A percentile compares a stretch with the other conserved stretches of the same genome.
Evolutionary conservation across 64 coral and sea anemone genomes (phyloP).

Genomic region (Montipora efflorescens): DNA sequence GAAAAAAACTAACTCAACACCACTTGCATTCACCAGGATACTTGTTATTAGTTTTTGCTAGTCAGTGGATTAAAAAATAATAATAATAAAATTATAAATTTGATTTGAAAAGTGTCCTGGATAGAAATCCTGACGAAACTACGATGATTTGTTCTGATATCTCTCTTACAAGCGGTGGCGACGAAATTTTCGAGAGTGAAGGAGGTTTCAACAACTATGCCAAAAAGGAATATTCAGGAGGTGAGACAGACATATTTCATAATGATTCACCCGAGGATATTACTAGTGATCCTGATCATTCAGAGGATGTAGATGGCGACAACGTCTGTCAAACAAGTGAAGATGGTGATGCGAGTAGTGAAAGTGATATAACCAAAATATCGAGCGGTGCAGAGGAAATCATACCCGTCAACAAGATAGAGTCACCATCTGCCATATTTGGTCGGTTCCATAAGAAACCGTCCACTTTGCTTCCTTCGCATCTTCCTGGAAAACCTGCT

Average conservation of each 20-base stretch:
- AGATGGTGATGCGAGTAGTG: background rate
- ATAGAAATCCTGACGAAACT: background rate
- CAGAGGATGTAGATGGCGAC: conserved; percentile 15
- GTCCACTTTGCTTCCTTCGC: background rate
- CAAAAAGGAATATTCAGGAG: background rate
- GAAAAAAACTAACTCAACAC: too few species aligned
- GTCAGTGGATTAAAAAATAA: background rate
- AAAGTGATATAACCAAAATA: conserved; percentile 10
- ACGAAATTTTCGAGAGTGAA: conserved; percentile 7
- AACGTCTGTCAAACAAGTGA: background rate
- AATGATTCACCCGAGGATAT: background rate
- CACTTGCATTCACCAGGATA: too few species aligned
- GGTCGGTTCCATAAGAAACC: conserved; percentile 26
- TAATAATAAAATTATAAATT: too few species aligned
- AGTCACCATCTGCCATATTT: background rate
- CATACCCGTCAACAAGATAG: background rate
- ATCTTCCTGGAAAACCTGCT: conserved; percentile 43
- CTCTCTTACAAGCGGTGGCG: background rate
- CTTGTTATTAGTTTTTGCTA: too few species aligned
- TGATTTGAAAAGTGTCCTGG: background rate
- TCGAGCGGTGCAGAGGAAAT: conserved; percentile 15
- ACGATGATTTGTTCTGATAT: background rate
- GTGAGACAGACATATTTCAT: conserved; percentile 1
- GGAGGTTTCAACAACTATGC: background rate
- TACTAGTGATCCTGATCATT: background rate